phyloP scores from a whole-genome alignment of 2,888 invertebrate species.

The Callyntrura sp. region DNA sequence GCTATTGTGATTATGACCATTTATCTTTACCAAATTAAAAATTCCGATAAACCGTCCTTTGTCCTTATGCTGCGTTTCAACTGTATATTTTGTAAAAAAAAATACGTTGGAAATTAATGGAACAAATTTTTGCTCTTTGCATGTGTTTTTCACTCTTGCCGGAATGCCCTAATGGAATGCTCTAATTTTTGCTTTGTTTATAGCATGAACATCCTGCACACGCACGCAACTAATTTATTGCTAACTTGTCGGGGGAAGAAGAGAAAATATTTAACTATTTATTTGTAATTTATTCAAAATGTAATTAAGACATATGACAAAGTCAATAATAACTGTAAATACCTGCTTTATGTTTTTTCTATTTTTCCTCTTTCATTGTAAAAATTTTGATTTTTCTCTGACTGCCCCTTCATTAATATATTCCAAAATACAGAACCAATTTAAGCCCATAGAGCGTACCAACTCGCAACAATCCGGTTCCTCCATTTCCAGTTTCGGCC shows the following conservation, averaged over 20 bases:
- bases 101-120: neutral
- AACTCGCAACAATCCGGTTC: conserved; percentile 81
- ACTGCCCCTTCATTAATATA: neutral
- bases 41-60: neutral
- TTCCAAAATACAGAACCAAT: conserved; percentile 78
- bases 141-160: neutral
- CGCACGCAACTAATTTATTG: conserved; percentile 51
- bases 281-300: conserved; percentile 24
- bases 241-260: conserved; percentile 5
- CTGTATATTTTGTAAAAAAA: too few relatives aligned
- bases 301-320: conserved; percentile 30
- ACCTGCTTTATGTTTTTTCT: neutral
- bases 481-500: conserved; percentile 81
- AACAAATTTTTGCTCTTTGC: neutral
- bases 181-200: conserved; percentile 66
- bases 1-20: neutral
- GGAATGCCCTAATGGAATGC: conserved; percentile 37
- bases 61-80: neutral
- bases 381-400: neutral
- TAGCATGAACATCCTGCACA: conserved; percentile 55
- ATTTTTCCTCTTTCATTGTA: neutral
- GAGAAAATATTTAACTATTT: neutral
- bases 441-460: conserved; percentile 79
- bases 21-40: neutral
- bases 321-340: conserved; percentile 3